Conservation (phyloP, 1,140 invertebrate species). For the Pinna nobilis region DNA sequence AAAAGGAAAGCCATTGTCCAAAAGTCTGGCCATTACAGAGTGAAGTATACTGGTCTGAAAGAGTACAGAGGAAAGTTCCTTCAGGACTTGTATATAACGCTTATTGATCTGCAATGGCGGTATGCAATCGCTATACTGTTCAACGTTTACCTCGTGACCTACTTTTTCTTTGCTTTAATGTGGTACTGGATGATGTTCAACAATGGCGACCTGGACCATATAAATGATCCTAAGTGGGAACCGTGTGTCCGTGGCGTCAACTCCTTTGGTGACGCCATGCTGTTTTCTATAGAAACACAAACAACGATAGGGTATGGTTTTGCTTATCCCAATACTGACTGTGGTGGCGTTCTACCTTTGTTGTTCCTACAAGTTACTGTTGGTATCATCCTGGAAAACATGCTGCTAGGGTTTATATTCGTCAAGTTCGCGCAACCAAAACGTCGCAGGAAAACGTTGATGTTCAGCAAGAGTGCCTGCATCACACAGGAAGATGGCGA, state of each 20-base stretch:
- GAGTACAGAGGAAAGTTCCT: conserved; percentile 56
- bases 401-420: conserved; percentile 71
- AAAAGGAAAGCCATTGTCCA: conserved; percentile 58
- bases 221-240: conserved; percentile 78
- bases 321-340: conserved; percentile 82
- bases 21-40: conserved; percentile 51
- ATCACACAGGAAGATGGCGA: conserved; percentile 82
- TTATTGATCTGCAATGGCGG: conserved; percentile 86
- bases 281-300: conserved; percentile 77
- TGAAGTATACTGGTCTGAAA: conserved; percentile 50
- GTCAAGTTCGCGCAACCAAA: conserved; percentile 71
- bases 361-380: conserved; percentile 68
- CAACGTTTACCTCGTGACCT: conserved; percentile 92
- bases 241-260: conserved; percentile 67
- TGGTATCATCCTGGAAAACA: conserved; percentile 68
- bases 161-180: conserved; percentile 92
- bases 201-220: conserved; percentile 88
- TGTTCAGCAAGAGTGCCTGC: conserved; percentile 71
- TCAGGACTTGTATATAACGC: conserved; percentile 65
- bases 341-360: conserved; percentile 57
- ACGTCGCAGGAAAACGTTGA: conserved; percentile 69
- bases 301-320: conserved; percentile 77
- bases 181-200: conserved; percentile 96
- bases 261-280: conserved; percentile 68
- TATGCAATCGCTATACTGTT: conserved; percentile 96